phyloP scores from a whole-genome alignment of 1,140 invertebrate species.

The Eueides isabella region DNA sequence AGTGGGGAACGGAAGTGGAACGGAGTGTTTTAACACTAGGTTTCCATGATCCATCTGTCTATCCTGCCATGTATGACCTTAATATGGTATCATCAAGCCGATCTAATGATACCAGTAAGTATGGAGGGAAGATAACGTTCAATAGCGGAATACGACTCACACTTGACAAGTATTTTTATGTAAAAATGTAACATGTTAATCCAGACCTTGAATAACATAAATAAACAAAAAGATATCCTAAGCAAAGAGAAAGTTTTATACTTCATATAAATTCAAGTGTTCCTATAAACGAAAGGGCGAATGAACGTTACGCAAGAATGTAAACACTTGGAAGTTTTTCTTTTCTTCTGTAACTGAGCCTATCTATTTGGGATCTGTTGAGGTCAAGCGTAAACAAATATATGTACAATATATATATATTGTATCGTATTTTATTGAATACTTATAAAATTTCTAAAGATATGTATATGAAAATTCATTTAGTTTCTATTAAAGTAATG shows the following conservation, averaged over 20 bases:
- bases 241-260: background rate
- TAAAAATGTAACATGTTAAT: background rate
- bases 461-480: too few relatives aligned
- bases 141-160: background rate
- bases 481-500: too few relatives aligned
- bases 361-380: background rate
- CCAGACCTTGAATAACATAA: background rate
- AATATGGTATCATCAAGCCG: too few relatives aligned
- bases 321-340: background rate
- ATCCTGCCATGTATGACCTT: too few relatives aligned
- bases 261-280: constrained; percentile 18
- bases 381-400: background rate
- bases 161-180: background rate
- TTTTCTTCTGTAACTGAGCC: background rate
- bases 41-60: too few relatives aligned
- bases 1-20: too few relatives aligned
- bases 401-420: background rate
- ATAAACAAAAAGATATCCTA: background rate
- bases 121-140: too few relatives aligned
- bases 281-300: constrained; percentile 12
- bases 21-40: too few relatives aligned
- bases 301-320: constrained; percentile 4
- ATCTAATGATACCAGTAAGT: too few relatives aligned
- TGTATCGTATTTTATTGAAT: too few relatives aligned
- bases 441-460: too few relatives aligned